A percentile compares a stretch with the other conserved stretches of the same genome.
These are phyloP conservation scores for Drosophila aldrichi DNA, from an alignment of 2,888 invertebrate genomes.

Conservation along the genomic window DNA sequence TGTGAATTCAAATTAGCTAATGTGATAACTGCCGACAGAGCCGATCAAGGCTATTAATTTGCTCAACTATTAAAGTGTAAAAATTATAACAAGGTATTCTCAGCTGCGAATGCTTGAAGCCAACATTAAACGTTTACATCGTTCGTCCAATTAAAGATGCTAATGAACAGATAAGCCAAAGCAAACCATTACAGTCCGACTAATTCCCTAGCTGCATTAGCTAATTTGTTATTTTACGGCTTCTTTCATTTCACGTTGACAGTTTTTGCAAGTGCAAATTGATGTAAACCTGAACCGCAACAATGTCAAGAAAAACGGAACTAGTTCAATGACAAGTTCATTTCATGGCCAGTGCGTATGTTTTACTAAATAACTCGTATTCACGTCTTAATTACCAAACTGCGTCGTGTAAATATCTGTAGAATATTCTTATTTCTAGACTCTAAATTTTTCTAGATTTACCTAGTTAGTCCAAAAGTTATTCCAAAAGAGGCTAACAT, in stretches of 20 bases:
- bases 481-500: neutral
- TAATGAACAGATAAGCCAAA: conserved; percentile 46
- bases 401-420: too few species aligned
- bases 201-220: conserved; percentile 13
- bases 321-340: conserved; percentile 68
- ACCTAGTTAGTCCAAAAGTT: neutral
- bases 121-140: neutral
- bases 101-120: conserved; percentile 17
- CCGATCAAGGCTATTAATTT: conserved; percentile 24
- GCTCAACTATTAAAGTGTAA: conserved; percentile 24
- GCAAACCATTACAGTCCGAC: conserved; percentile 25
- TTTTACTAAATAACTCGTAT: conserved; percentile 1
- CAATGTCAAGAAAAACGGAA: conserved; percentile 44
- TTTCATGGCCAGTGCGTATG: conserved; percentile 28
- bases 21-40: conserved; percentile 21
- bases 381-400: conserved; percentile 35
- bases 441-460: neutral
- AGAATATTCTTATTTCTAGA: neutral
- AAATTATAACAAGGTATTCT: conserved; percentile 38
- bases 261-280: conserved; percentile 48
- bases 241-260: conserved; percentile 27
- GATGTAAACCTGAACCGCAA: conserved; percentile 33
- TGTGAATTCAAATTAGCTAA: conserved; percentile 33
- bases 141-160: conserved; percentile 36
- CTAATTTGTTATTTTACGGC: neutral